Base-by-base conservation (phyloP, 2,888 invertebrate genomes). In the Nemapogon koenigi region DNA sequence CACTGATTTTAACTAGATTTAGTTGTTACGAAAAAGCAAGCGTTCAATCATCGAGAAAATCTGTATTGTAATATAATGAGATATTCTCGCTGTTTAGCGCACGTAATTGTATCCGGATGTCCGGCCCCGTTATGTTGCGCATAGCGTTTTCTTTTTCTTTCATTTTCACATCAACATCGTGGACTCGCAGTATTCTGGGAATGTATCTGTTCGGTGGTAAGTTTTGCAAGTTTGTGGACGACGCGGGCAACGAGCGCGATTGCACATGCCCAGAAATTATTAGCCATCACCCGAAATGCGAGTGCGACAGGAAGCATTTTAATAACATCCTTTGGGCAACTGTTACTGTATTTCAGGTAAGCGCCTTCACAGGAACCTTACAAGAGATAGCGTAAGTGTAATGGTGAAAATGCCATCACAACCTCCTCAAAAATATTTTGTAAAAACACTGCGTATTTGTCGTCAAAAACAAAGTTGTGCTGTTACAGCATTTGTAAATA, bases 151-250 rank as follows among this genome's bases (percentile, higher is more conserved):
- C 52, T 70, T 69, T 71, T 71, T 70, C 72, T 78, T 72, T 78
- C 76, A 75, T 78, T 78, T 68, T 69, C 61, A 63, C 75, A 73
- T 72, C 67, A 68, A 62, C 60, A 62, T 55, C 64, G 49, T 68
- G 53, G 56, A 39, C 73, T 82, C 81, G 81, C 91, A 97, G 97
- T 89, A 94, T 95, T 83, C 91, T 97, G 86, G 97, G 97, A 84
- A 97, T 96, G 95, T 94, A 94, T 87, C 91, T 97, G 83, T 97
- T 97, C 86, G 96, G 96, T 83, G 95, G 96, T 90, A 95, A 95
- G 90, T 96, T 97, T 93, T 96, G 96, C 92, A 94, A 93, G 88
- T 91, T 88, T 86, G 86, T 88, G 82, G 92, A 94, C 82, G 90
- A 90, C 72, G 83, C 84, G 68, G 88, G 88, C 76, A 81, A 80